Conservation (phyloP, 2,888 invertebrate species). For the Cephus spinipes region DNA sequence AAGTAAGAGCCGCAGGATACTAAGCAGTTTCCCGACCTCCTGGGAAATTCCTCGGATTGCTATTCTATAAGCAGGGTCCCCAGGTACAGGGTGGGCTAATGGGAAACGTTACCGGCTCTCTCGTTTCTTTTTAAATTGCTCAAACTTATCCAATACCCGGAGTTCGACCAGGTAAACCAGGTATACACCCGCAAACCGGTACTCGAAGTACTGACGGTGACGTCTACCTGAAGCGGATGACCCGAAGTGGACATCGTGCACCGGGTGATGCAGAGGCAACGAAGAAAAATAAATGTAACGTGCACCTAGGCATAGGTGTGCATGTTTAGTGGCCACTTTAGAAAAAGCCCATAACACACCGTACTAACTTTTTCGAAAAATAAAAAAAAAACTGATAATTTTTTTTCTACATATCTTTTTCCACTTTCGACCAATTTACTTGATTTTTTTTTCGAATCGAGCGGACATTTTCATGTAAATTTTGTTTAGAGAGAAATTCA, state of each 20-base stretch:
- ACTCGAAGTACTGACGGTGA: background rate
- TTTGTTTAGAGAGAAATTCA: no score
- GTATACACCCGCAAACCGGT: background rate
- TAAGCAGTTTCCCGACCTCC: conserved; percentile 12
- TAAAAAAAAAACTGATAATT: background rate
- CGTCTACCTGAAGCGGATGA: background rate
- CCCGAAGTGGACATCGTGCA: background rate
- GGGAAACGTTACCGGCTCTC: conserved; percentile 2
- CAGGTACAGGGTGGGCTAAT: background rate
- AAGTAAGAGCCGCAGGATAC: background rate
- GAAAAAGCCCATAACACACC: background rate
- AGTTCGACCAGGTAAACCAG: background rate
- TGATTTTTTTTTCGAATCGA: background rate
- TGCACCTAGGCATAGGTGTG: no score
- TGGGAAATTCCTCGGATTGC: conserved; percentile 33
- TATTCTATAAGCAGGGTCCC: conserved; percentile 26
- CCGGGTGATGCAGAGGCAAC: background rate
- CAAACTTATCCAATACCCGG: background rate
- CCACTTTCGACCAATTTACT: background rate
- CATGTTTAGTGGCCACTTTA: no score
- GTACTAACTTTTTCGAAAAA: background rate
- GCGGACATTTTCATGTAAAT: no score
- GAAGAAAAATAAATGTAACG: background rate
- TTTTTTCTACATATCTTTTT: background rate
- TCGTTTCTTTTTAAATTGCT: conserved; percentile 1